Evolutionary conservation across 2,888 invertebrate species (phyloP).

Genomic region (Congeria kusceri): DNA sequence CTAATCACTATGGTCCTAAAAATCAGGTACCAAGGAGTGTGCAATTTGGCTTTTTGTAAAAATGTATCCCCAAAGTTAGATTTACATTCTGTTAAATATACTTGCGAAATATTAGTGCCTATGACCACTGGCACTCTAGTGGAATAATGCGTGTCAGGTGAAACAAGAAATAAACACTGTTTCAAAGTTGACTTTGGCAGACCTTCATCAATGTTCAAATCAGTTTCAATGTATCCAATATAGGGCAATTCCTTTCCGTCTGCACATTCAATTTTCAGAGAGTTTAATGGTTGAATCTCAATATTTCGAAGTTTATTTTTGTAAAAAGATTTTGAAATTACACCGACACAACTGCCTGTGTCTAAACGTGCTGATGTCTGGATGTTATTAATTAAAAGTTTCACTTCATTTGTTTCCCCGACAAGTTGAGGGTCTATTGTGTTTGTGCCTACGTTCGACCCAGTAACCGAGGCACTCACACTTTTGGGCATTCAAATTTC

Average conservation of each 20-base stretch:
- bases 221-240: constrained; percentile 21
- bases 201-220: constrained; percentile 3
- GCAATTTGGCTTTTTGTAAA: too few relatives aligned
- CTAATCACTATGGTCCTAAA: too few relatives aligned
- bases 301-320: not conserved
- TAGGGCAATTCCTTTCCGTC: constrained; percentile 40
- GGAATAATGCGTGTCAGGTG: too few relatives aligned
- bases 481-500: too few relatives aligned
- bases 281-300: not conserved
- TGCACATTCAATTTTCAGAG: constrained; percentile 37
- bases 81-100: too few relatives aligned
- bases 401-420: constrained; percentile 24
- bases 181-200: not conserved
- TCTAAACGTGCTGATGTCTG: constrained; percentile 22
- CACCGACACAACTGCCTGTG: too few relatives aligned
- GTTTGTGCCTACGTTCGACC: not conserved
- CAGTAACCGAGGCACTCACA: not conserved
- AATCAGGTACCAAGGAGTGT: too few relatives aligned
- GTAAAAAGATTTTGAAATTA: constrained; percentile 20
- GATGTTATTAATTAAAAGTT: constrained; percentile 3
- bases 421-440: constrained; percentile 27
- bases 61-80: too few relatives aligned
- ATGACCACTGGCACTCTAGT: too few relatives aligned
- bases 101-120: too few relatives aligned
- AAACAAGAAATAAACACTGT: constrained; percentile 24